These are phyloP conservation scores for Panagrolaimus sp. DNA, from an alignment of 1,140 invertebrate genomes.

Conservation along the genomic window DNA sequence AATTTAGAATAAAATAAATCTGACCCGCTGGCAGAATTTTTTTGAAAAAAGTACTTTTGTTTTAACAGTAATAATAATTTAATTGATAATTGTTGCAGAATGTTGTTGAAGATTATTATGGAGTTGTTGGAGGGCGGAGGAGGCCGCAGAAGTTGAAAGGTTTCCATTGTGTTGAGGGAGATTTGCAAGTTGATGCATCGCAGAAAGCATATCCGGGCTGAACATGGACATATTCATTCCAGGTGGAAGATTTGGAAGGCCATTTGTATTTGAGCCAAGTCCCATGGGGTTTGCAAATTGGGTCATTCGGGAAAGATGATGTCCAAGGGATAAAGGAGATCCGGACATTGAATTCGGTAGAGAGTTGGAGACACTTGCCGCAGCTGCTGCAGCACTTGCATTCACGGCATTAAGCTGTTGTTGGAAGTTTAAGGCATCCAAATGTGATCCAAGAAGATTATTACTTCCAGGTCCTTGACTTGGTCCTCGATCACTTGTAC, in stretches of 20 bases:
- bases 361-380: neutral
- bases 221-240: neutral
- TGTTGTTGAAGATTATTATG: constrained; percentile 4
- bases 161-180: neutral
- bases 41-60: neutral
- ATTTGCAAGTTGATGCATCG: neutral
- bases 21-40: neutral
- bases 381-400: neutral
- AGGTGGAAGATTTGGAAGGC: neutral
- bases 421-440: neutral
- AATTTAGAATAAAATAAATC: neutral
- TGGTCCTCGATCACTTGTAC: too few relatives aligned
- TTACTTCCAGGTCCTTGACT: neutral
- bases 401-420: neutral
- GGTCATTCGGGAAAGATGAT: neutral
- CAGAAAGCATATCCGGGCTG: too few relatives aligned
- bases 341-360: neutral
- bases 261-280: neutral
- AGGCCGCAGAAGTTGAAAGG: neutral
- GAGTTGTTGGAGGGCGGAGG: neutral
- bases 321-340: neutral
- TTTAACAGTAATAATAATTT: neutral
- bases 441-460: neutral
- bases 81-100: constrained; percentile 6
- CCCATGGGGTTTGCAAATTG: neutral